phyloP scores from a whole-genome alignment of 2,113 vertebrate genomes.

The Ailurus styani region DNA sequence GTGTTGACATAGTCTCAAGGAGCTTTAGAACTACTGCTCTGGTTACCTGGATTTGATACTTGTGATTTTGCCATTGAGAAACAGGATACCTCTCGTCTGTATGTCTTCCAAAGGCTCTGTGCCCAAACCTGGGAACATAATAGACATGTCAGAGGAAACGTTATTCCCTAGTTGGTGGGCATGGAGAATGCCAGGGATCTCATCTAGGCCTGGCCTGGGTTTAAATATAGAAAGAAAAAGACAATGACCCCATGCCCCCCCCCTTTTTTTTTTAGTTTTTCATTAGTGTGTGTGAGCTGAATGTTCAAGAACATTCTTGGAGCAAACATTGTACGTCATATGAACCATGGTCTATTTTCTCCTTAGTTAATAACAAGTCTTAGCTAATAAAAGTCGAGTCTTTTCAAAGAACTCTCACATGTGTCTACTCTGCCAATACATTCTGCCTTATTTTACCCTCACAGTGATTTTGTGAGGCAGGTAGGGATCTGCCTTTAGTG shows the following conservation, averaged over 20 bases:
- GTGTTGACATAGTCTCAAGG: neutral
- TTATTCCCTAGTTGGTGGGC: neutral
- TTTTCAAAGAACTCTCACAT: neutral
- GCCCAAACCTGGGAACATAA: neutral
- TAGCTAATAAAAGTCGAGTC: too few relatives aligned
- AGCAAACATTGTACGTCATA: neutral
- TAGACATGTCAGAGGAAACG: neutral
- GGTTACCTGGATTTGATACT: neutral
- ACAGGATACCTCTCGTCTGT: neutral
- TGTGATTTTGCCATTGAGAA: neutral
- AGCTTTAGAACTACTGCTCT: neutral
- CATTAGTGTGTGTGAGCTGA: slow-evolving; percentile 33
- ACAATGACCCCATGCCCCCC: neutral
- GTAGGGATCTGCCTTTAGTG: neutral
- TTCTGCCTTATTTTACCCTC: neutral
- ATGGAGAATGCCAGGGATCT: neutral
- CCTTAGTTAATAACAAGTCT: neutral
- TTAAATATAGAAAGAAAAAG: neutral
- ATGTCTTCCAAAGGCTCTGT: neutral
- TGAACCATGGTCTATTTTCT: neutral
- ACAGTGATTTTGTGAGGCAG: neutral
- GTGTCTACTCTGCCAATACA: neutral
- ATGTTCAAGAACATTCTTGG: slow-evolving; percentile 34
- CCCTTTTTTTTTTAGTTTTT: neutral
- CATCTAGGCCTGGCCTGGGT: neutral